Evolutionary conservation across 2,113 vertebrate genomes (phyloP), one percentile per base, ranked within the genome.

Genomic region (Seriola dumerili): DNA sequence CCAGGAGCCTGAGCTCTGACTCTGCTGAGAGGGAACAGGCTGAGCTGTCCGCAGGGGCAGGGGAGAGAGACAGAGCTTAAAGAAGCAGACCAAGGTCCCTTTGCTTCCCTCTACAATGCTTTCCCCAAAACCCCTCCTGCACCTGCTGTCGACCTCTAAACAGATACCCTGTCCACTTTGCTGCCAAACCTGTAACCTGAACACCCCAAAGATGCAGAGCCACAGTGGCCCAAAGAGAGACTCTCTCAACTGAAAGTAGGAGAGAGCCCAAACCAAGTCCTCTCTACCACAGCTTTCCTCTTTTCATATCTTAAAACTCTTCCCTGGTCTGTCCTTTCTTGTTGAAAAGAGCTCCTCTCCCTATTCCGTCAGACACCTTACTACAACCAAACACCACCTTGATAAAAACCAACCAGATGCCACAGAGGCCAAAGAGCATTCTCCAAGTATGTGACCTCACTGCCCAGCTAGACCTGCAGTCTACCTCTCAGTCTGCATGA

Each of bases 401-500:
- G 86, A 90, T 86, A 59, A 86, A 87, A 88, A 91, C 61, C 80
- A 91, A 94, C 89, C 87, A 84, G 91, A 94, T 89, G 91, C 92
- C 93, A 94, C 92, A 94, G 96, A 97, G 96, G 97, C 98, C 98
- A 99, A 99, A 99, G 98, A 99, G 97, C 97, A 98, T 97, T 97
- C 97, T 97, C 96, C 96, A 97, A 97, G 96, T 97, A 96, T 96
- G 97, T 98, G 99, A 99, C 97, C 98, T 99, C 98, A 98, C 97
- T 96, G 96, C 96, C 97, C 97, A 96, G 97, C 97, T 97, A 95
- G 96, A 97, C 92, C 97, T 97, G 97, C 97, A 97, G 98, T 97
- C 98, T 98, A 99, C 97, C 97, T 99, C 97, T 96, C 96, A 97
- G 97, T 95, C 97, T 96, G 96, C 90, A 89, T 63, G 88, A 91